Percentiles rank a stretch among this genome's conserved stretches.
phyloP scores from a whole-genome alignment of 2,797 vertebrate species.

The Lepus townsendii region DNA sequence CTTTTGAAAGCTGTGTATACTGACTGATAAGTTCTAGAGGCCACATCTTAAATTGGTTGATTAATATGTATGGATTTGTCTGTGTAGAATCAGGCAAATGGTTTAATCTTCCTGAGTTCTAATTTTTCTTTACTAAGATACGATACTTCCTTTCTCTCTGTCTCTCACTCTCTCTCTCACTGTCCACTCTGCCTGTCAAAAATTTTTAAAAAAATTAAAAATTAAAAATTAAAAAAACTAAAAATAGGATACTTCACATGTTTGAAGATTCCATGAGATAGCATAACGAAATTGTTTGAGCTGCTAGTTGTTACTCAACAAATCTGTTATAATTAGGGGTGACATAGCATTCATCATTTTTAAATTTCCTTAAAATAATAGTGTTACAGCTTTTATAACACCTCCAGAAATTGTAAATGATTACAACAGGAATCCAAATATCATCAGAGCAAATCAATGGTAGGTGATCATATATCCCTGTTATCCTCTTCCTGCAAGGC shows the following conservation, averaged over 20 bases:
- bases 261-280: neutral
- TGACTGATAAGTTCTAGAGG: conserved; percentile 1
- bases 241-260: neutral
- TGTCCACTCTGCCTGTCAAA: too few relatives aligned
- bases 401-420: neutral
- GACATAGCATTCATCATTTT: neutral
- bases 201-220: too few relatives aligned
- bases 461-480: neutral
- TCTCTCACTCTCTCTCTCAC: too few relatives aligned
- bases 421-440: neutral
- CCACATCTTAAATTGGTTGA: neutral
- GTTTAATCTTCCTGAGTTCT: neutral
- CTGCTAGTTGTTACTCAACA: neutral
- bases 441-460: neutral
- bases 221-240: too few relatives aligned
- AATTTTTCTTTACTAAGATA: conserved; percentile 31
- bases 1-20: neutral
- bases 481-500: neutral
- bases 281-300: conserved; percentile 35
- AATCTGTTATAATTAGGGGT: conserved; percentile 18
- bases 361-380: conserved; percentile 14
- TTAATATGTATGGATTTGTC: neutral
- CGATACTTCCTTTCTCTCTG: neutral
- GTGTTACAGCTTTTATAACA: neutral
- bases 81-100: conserved; percentile 15